phyloP scores from a whole-genome alignment of 2,888 invertebrate genomes.

The Dyspetes luteomarginatus region DNA sequence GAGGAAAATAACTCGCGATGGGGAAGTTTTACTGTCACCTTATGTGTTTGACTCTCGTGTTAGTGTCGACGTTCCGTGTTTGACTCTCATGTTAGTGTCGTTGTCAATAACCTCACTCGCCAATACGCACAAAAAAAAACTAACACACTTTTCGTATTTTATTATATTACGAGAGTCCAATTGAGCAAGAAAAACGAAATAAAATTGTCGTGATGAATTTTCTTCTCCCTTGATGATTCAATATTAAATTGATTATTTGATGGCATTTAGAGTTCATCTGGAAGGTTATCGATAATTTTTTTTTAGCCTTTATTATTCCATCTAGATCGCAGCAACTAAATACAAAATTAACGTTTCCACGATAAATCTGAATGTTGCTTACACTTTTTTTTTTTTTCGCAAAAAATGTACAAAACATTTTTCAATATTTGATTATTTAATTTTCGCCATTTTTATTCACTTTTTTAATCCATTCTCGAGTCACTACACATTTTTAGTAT shows the following conservation, averaged over 20 bases:
- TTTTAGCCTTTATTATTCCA: background rate
- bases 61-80: constrained; percentile 45
- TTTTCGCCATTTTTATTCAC: background rate
- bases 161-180: background rate
- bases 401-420: background rate
- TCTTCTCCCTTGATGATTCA: background rate
- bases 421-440: background rate
- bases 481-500: background rate
- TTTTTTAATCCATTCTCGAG: background rate
- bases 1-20: background rate
- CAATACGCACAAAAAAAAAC: constrained; percentile 1
- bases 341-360: background rate
- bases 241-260: constrained; percentile 1
- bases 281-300: constrained; percentile 9
- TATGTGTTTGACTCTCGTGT: constrained; percentile 47
- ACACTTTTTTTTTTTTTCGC: background rate
- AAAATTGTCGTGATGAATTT: background rate
- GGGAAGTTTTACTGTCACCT: constrained; percentile 17
- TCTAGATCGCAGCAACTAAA: background rate
- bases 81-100: constrained; percentile 37
- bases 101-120: constrained; percentile 21
- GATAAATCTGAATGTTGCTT: background rate
- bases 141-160: too few relatives aligned
- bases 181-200: background rate
- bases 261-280: background rate